Conservation (phyloP, 2,113 vertebrate genomes). For the Oncorhynchus keta region DNA sequence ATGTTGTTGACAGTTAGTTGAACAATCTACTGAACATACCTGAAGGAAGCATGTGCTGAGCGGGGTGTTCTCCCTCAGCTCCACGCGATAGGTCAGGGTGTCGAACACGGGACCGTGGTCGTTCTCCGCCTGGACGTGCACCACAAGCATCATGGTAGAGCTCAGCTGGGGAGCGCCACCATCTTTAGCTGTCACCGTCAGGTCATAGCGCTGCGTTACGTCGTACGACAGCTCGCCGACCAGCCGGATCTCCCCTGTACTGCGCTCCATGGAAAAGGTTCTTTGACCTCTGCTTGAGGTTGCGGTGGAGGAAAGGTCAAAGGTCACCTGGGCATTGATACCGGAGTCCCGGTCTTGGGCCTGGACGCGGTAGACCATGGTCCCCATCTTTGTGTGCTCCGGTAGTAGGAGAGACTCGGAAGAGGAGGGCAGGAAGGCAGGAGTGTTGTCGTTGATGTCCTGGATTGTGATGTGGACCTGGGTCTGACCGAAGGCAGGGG, state of each 20-base stretch:
- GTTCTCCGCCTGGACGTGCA: conserved; percentile 84
- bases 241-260: conserved; percentile 82
- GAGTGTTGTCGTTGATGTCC: conserved; percentile 90
- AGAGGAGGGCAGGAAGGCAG: conserved; percentile 79
- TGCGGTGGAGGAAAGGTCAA: conserved; percentile 77
- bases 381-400: conserved; percentile 83
- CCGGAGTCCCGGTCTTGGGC: conserved; percentile 86
- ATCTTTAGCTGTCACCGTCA: conserved; percentile 84
- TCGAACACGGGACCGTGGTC: conserved; percentile 88
- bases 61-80: conserved; percentile 82
- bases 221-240: conserved; percentile 77
- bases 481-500: conserved; percentile 84
- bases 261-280: conserved; percentile 82
- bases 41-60: conserved; percentile 88
- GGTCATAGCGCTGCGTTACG: conserved; percentile 75
- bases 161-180: conserved; percentile 83
- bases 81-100: conserved; percentile 87
- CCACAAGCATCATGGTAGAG: conserved; percentile 86
- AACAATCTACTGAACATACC: background rate
- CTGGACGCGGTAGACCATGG: conserved; percentile 81
- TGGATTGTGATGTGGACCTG: conserved; percentile 82
- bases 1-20: too few relatives aligned
- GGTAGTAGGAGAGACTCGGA: conserved; percentile 88
- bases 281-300: conserved; percentile 70
- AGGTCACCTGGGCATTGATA: conserved; percentile 85